Conservation (phyloP, 1,140 invertebrate species). For the Andricus grossulariae region DNA sequence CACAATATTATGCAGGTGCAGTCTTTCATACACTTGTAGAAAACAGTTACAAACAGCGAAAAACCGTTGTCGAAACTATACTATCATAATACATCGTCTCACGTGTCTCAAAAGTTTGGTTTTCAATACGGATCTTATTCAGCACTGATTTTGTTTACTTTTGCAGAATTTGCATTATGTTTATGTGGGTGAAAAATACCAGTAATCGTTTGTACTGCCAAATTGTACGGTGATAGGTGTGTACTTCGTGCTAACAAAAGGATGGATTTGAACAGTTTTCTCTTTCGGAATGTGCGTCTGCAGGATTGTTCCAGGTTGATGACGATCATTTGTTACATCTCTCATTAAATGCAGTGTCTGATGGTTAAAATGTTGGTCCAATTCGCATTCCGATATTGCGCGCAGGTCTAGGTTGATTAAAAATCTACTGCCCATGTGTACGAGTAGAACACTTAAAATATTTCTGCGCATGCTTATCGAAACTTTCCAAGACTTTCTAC, state of each 20-base stretch:
- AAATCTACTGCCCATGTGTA: background rate
- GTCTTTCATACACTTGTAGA: slow-evolving; percentile 19
- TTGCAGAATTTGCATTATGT: background rate
- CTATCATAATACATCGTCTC: background rate
- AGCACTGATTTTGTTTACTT: background rate
- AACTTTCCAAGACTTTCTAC: background rate
- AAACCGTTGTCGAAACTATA: background rate
- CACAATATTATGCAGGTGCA: slow-evolving; percentile 18
- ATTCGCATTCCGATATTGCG: background rate
- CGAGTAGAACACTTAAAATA: background rate
- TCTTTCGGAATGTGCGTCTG: slow-evolving; percentile 19
- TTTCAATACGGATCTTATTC: background rate
- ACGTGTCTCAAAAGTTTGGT: background rate
- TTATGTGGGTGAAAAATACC: background rate
- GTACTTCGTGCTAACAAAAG: background rate
- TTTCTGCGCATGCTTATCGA: background rate
- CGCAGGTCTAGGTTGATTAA: background rate
- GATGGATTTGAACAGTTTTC: background rate
- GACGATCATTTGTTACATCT: slow-evolving; percentile 13
- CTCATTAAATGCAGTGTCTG: slow-evolving; percentile 11
- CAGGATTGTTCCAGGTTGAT: slow-evolving; percentile 11
- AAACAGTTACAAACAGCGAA: background rate
- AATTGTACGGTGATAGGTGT: background rate
- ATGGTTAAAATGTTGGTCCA: slow-evolving; percentile 9
- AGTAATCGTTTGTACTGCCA: background rate